Evolutionary conservation across 2,797 vertebrate genomes (phyloP).

Genomic region (Poeciliopsis paucimaculata): DNA sequence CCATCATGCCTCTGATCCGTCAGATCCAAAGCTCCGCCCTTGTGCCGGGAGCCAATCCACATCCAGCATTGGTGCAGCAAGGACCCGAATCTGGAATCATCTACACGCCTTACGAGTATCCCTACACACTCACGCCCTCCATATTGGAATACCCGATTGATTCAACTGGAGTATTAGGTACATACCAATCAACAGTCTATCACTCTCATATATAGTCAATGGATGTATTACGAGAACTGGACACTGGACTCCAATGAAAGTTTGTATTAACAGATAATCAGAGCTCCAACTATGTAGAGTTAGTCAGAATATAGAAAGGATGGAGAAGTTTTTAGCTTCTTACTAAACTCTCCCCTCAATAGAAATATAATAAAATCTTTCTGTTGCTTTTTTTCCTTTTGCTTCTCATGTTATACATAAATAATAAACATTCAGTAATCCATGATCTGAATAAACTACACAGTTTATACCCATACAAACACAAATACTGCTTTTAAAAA

Average conservation of each 20-base stretch:
- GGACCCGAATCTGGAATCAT: constrained; percentile 93
- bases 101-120: constrained; percentile 98
- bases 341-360: background rate
- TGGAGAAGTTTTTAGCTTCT: background rate
- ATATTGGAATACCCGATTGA: constrained; percentile 99
- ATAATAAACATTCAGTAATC: background rate
- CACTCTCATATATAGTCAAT: constrained; percentile 58
- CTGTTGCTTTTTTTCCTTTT: background rate
- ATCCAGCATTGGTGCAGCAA: constrained; percentile 92
- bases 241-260: constrained; percentile 51
- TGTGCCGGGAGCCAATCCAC: constrained; percentile 92
- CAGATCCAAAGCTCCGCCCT: constrained; percentile 97
- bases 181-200: constrained; percentile 52
- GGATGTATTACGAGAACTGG: constrained; percentile 77
- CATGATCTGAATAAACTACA: background rate
- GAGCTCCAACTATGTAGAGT: background rate
- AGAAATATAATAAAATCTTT: background rate
- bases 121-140: constrained; percentile 96
- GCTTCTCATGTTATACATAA: background rate
- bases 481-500: background rate
- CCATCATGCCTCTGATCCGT: constrained; percentile 99
- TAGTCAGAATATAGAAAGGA: background rate
- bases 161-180: constrained; percentile 98
- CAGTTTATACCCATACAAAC: background rate
- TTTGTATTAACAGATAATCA: constrained; percentile 3